Conservation (phyloP, 1,140 invertebrate genomes). For the Geopemphigus sp. region DNA sequence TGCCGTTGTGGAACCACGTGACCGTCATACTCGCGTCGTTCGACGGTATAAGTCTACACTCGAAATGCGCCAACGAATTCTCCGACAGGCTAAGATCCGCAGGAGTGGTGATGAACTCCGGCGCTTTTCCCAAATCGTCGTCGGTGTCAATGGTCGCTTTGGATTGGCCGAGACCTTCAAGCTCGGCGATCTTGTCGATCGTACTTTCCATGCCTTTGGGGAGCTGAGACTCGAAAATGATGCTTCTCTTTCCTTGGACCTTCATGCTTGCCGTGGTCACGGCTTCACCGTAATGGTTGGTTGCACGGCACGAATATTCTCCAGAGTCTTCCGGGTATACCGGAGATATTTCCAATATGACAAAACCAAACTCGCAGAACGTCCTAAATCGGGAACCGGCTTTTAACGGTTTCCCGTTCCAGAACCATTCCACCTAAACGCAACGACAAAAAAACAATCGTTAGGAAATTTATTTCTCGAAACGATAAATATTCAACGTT, state of each 20-base stretch:
- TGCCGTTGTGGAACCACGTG: slow-evolving; percentile 96
- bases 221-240: slow-evolving; percentile 87
- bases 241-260: slow-evolving; percentile 84
- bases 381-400: slow-evolving; percentile 87
- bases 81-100: slow-evolving; percentile 80
- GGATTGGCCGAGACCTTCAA: slow-evolving; percentile 78
- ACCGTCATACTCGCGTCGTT: slow-evolving; percentile 90
- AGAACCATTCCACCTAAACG: slow-evolving; percentile 88
- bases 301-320: slow-evolving; percentile 88
- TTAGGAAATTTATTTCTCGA: too few species aligned
- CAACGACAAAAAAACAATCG: too few species aligned
- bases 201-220: slow-evolving; percentile 90
- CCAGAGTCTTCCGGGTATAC: slow-evolving; percentile 93
- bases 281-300: slow-evolving; percentile 87
- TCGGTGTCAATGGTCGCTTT: slow-evolving; percentile 65
- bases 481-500: slow-evolving; percentile 18
- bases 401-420: slow-evolving; percentile 86
- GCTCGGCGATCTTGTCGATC: slow-evolving; percentile 87
- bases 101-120: slow-evolving; percentile 87
- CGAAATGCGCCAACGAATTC: slow-evolving; percentile 88
- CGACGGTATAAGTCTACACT: slow-evolving; percentile 83
- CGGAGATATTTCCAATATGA: slow-evolving; percentile 88
- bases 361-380: slow-evolving; percentile 94
- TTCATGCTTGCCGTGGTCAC: slow-evolving; percentile 89
- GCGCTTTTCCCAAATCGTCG: slow-evolving; percentile 82